Base-by-base conservation (phyloP, 2,888 invertebrate species). In the Ashinkailepas kermadecensis region DNA sequence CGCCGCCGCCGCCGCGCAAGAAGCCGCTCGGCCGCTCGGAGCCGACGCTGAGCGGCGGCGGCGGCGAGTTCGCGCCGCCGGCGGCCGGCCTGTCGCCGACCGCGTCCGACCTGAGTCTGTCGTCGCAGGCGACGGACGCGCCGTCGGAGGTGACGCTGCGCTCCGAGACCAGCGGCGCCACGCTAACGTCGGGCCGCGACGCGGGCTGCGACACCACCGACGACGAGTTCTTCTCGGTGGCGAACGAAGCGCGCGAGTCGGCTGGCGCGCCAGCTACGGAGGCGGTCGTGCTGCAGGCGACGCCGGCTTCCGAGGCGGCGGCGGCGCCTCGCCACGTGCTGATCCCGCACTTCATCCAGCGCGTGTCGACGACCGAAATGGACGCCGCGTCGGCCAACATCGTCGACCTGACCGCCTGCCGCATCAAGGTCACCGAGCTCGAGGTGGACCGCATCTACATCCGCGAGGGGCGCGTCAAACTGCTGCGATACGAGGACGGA, bases 211-310 rank as follows among this genome's bases (percentile, higher is more conserved):
- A 58, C 7, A 58, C 23, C 58, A 78, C 78, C 13, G 78, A 78
- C 23, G 78, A 78, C 78, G 78, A 78, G 78, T 78, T 78, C 23
- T 78, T 78, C 78, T 78, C 78, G 78, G 25, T 78, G 78, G 57
- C 57, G 58, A 78, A 58, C 58, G 78, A 58, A 58, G n/a, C 78
- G 58, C 23, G 21, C 78, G 23, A 39, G 21, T 11, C 78, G 56
- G 21, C 18, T 57, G n/a, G 21, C 15, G 25, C 2, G 54, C 15
- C 74, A 18, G 18, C 78, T 11, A 7, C 57, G 3, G 57, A 59
- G 57, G 56, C n/a, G 11, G 78, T 23, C 23, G 12, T 12, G 58
- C 25, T 6, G 78, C 58, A 18, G 74, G 18, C 3, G 10, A 13
- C 15, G 21, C 11, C 78, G 21, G 57, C 78, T 15, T 57, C 57